Conservation (phyloP, 2,888 invertebrate genomes). For the Onthophagus sagittarius region DNA sequence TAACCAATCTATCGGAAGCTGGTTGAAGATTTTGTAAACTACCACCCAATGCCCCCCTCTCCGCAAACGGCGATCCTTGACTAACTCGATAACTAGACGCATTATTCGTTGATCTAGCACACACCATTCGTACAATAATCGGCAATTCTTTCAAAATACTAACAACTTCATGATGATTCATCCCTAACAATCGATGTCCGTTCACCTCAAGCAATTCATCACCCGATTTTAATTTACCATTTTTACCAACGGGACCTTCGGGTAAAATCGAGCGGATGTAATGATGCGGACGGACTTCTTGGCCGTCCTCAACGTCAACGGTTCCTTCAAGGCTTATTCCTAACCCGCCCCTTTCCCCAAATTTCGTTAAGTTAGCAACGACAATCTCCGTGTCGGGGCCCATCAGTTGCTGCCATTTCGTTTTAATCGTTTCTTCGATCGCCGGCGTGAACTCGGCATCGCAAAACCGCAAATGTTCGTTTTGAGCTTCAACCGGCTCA, state of each 20-base stretch:
- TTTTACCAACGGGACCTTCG: slow-evolving; percentile 96
- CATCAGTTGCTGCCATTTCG: slow-evolving; percentile 80
- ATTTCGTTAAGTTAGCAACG: slow-evolving; percentile 79
- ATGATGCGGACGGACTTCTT: slow-evolving; percentile 97
- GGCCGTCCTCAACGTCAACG: slow-evolving; percentile 94
- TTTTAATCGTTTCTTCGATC: slow-evolving; percentile 72
- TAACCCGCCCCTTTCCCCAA: slow-evolving; percentile 86
- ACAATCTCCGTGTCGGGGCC: slow-evolving; percentile 73
- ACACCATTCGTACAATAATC: slow-evolving; percentile 86
- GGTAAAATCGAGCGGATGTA: slow-evolving; percentile 95
- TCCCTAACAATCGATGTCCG: slow-evolving; percentile 79
- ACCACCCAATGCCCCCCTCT: slow-evolving; percentile 49
- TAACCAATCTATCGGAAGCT: slow-evolving; percentile 68
- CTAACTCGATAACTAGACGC: slow-evolving; percentile 30
- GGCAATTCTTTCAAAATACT: slow-evolving; percentile 89
- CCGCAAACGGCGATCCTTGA: slow-evolving; percentile 38
- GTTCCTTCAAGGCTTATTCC: slow-evolving; percentile 98
- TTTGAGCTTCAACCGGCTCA: slow-evolving; percentile 41
- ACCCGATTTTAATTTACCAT: slow-evolving; percentile 83
- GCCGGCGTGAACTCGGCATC: slow-evolving; percentile 56
- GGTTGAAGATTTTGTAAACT: slow-evolving; percentile 63
- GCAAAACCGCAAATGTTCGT: slow-evolving; percentile 38
- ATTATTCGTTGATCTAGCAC: slow-evolving; percentile 58
- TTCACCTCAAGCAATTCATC: slow-evolving; percentile 96
- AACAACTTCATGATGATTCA: slow-evolving; percentile 93